A percentile compares a stretch with the other conserved stretches of the same genome.
Evolutionary conservation across 2,888 invertebrate genomes (phyloP).

Genomic region (Sinotaia quadrata): DNA sequence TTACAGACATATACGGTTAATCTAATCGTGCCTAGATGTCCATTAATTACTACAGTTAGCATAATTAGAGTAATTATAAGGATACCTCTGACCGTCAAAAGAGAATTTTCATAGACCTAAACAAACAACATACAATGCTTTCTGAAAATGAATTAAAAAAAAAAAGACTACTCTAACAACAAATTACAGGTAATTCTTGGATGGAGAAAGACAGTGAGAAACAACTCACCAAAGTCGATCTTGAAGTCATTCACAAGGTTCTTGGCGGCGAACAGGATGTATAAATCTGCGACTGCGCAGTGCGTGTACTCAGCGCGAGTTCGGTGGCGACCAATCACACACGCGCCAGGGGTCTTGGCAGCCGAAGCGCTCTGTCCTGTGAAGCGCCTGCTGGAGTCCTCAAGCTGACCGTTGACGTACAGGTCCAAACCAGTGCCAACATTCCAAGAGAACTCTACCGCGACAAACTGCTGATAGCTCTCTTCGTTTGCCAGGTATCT

Average conservation of each 20-base stretch:
- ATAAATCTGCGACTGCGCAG: conserved; percentile 37
- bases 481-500: neutral
- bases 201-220: no score
- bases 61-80: no score
- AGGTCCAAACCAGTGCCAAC: conserved; percentile 35
- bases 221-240: conserved; percentile 38
- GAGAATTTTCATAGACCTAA: no score
- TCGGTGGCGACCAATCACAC: conserved; percentile 24
- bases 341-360: neutral
- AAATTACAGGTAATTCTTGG: no score
- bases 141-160: no score
- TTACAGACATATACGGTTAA: no score
- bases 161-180: no score
- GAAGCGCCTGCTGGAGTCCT: conserved; percentile 5
- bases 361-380: conserved; percentile 9
- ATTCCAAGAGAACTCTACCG: conserved; percentile 44
- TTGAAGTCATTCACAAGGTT: conserved; percentile 30
- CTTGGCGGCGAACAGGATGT: conserved; percentile 35
- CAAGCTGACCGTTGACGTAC: conserved; percentile 31
- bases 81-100: no score
- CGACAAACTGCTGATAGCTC: conserved; percentile 27
- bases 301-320: conserved; percentile 19
- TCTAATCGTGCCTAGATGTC: no score
- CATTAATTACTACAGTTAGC: no score
- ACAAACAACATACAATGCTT: no score